Evolutionary conservation across 2,113 vertebrate genomes (phyloP), one percentile per base, ranked within the genome.

Genomic region (Mustela nigripes): DNA sequence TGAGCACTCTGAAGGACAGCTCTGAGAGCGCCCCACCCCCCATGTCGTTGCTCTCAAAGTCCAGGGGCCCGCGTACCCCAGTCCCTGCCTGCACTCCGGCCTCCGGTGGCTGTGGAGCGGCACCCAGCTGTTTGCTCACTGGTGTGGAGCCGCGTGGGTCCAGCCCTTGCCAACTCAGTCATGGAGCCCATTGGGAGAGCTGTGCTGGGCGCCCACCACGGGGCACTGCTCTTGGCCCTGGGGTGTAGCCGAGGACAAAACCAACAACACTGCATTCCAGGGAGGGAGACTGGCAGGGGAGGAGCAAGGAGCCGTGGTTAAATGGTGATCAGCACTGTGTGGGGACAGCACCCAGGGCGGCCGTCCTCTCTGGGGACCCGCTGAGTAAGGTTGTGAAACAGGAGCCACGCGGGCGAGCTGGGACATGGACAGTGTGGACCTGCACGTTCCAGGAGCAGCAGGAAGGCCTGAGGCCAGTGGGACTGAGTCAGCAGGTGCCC

Each of bases 111-210:
- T 0, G 4, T 15, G 2, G 7, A 7, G 67, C 60, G 28, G 28
- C 28, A 0, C 2, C 62, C 2, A 19, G 24, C 10, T 11, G 4
- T 58, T 28, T 4, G 56, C 24, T 3, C 8, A 7, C 31, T 5
- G 0, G 2, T 5, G n/a, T n/a, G 2, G 3, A 14, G 33, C 62
- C 67, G 1, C 0, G 0, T 7, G 21, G 74, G 11, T 36, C 24
- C 82, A 11, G 19, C 36, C 21, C 0, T 0, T 1, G 15, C 12
- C 0, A 4, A 11, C 16, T 11, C 1, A 0, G 2, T 12, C 2
- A 0, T 14, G 0, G 12, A 16, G 71, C 58, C 48, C 21, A 11
- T 10, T 19, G 0, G 45, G 14, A 16, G 28, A 1, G 22, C 74
- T 0, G 39, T 22, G 1, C 39, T 1, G 5, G 85, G 96, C 0